Evolutionary conservation across 2,113 vertebrate genomes (phyloP).

Genomic region (Gadus macrocephalus): DNA sequence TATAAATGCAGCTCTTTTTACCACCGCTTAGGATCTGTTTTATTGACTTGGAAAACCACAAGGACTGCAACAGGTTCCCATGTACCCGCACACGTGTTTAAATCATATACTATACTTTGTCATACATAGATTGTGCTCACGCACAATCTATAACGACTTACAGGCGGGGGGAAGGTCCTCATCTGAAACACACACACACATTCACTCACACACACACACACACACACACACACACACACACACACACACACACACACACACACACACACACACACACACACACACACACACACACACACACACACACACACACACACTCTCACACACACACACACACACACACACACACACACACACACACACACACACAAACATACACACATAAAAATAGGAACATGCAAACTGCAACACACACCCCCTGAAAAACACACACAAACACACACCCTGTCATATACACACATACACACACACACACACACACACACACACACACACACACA

Average conservation of each 20-base stretch:
- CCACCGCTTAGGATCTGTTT: too few relatives aligned
- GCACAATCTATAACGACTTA: slow-evolving; percentile 1
- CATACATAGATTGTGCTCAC: not conserved
- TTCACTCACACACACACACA: slow-evolving; percentile 13
- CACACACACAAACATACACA: slow-evolving; percentile 11
- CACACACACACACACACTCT: slow-evolving; percentile 18
- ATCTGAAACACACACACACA: slow-evolving; percentile 1
- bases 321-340: slow-evolving; percentile 26
- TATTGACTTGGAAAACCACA: not conserved
- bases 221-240: not conserved
- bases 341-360: slow-evolving; percentile 14
- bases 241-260: slow-evolving; percentile 6
- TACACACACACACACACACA: slow-evolving; percentile 27
- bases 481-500: slow-evolving; percentile 10
- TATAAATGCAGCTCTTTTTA: too few relatives aligned
- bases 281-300: not conserved
- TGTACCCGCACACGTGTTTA: not conserved
- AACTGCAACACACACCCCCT: slow-evolving; percentile 21
- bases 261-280: too few relatives aligned
- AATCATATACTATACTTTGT: not conserved
- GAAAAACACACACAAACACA: too few relatives aligned
- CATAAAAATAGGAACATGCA: slow-evolving; percentile 22
- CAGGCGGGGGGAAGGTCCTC: not conserved
- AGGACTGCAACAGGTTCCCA: not conserved
- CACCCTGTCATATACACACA: slow-evolving; percentile 5